Evolutionary conservation across 2,113 vertebrate species (phyloP), one percentile per base, ranked within the genome.

Genomic region (Otolemur garnettii): DNA sequence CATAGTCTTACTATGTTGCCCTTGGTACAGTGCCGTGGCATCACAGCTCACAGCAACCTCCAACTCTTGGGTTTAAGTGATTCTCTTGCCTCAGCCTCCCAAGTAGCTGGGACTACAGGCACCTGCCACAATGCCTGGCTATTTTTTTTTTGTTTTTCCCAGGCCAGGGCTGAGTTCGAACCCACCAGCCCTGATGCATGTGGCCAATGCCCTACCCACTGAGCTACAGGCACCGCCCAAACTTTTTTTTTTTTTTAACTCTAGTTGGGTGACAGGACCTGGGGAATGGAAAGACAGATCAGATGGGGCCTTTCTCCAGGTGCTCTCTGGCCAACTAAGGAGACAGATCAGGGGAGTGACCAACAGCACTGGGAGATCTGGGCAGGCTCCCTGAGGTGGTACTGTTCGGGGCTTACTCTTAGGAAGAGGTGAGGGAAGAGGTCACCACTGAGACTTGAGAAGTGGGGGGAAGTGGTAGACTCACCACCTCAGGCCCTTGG

Each of bases 381-480:
- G 81, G 90, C 18, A 50, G 80, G 57, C 75, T 80, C 88, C 80
- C 18, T 3, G 45, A 94, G 88, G 50, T 42, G 66, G 71, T 80
- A 71, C 26, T 6, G 0, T 55, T 0, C 1, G 4, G 13, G 28
- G 42, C 35, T 75, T 1, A 14, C 59, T 50, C 79, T 4, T 0
- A 28, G 86, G 30, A 17, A 74, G 22, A 15, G 15, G 5, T 78
- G 19, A 81, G 42, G 50, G 83, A 69, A 83, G 38, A 42, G 75
- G 64, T 53, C n/a, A 7, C 21, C 42, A 79, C 59, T 71, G 38
- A 84, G 71, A 75, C 33, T 4, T 2, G 45, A n/a, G 11, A 53
- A 45, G 79, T 50, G 13, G 30, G 62, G 53, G 15, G 11, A 4
- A 0, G 0, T 11, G 60, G 19, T 2, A 1, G 38, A 28, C 38